These are phyloP conservation scores for Noctua pronuba DNA, from an alignment of 2,888 invertebrate species.

Conservation along the genomic window DNA sequence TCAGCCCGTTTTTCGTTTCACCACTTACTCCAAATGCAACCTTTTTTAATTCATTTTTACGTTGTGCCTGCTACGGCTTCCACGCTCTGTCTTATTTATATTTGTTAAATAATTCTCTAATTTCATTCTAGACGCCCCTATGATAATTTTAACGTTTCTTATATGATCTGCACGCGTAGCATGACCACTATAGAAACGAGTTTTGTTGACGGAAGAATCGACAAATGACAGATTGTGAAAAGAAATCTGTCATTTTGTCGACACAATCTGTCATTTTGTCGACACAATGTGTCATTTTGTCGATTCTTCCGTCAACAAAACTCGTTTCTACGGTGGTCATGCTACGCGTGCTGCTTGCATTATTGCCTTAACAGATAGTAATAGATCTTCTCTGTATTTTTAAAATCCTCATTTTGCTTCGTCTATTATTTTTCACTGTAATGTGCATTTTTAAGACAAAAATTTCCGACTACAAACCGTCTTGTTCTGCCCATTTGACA, in stretches of 20 bases:
- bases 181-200: too few relatives aligned
- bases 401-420: not conserved
- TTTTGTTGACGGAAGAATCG: too few relatives aligned
- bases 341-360: not conserved
- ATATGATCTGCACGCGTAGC: too few relatives aligned
- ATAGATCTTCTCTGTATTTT: not conserved
- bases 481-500: not conserved
- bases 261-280: too few relatives aligned
- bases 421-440: not conserved
- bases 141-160: not conserved
- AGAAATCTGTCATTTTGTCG: too few relatives aligned
- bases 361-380: not conserved
- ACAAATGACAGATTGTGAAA: too few relatives aligned
- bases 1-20: not conserved
- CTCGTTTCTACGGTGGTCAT: too few relatives aligned
- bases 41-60: not conserved
- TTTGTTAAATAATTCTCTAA: not conserved
- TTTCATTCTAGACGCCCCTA: not conserved
- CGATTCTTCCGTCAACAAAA: too few relatives aligned
- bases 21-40: not conserved
- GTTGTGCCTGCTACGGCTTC: not conserved
- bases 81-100: not conserved
- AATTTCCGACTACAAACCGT: not conserved
- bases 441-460: not conserved
- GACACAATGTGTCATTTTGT: too few relatives aligned